Base-by-base conservation (phyloP, 2,888 invertebrate genomes). In the Nemotelus nigrinus region DNA sequence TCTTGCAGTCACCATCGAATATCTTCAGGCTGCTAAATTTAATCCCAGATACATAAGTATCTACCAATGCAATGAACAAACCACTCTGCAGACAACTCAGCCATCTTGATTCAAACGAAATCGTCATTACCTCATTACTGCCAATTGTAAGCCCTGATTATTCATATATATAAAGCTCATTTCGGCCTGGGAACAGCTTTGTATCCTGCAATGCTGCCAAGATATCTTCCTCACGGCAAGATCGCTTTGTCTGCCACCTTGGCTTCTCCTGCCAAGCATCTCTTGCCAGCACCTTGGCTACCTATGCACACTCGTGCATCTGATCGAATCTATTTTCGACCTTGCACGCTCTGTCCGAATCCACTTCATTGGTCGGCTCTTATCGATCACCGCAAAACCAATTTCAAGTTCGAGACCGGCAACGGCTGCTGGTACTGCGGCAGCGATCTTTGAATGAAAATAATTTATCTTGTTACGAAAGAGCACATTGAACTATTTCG, bases 401-500 rank as follows among this genome's bases (percentile, higher is more conserved):
- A 2, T 70, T 70, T 70, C 70, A 70, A 70, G 70, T 70, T 70
- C 70, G 67, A 48, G 67, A 68, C 50, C 58, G 4, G 5, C 7
- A 7, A 10, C 10, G 10, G 57, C 25, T 5, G 3, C 57, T 8
- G 10, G 7, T 5, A 25, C 67, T 47, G 47, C 25, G 47, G 53
- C 55, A 41, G 10, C 63, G 25, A 25, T 25, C 25, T 25, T 25
- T 76, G 76, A 78, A 78, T 78, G 76, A 76, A 78, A 76, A 55
- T 71, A 65, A 79, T 63, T 63, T 70, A 78, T 74, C 72, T 77
- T 48, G 74, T 79, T 77, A 79, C 68, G 79, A 79, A 79, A 79
- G 77, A 79, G 79, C 77, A 72, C 79, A 77, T 74, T 77, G 77
- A 79, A 79, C 79, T 79, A 77, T 77, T 78, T 77, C 48, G 25